A percentile compares a stretch with the other conserved stretches of the same genome.
phyloP scores from a whole-genome alignment of 1,140 invertebrate genomes.

The Charaxes varanes region DNA sequence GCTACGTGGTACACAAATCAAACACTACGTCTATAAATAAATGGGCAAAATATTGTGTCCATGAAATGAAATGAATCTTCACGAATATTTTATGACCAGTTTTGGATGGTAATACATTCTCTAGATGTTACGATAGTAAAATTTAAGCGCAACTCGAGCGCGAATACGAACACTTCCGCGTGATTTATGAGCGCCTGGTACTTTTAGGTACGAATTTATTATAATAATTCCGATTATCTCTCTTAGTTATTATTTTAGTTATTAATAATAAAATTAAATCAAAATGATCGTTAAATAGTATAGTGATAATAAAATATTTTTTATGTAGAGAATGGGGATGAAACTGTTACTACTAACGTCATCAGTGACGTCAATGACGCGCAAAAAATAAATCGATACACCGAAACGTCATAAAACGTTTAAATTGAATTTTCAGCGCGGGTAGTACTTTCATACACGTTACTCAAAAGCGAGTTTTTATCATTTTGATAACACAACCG shows the following conservation, averaged over 20 bases:
- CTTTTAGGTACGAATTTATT: too few relatives aligned
- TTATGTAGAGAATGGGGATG: constrained; percentile 8
- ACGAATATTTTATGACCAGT: constrained; percentile 19
- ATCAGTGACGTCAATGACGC: constrained; percentile 22
- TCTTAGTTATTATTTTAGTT: too few relatives aligned
- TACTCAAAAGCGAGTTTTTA: neutral
- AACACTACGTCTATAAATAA: constrained; percentile 66
- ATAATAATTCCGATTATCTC: too few relatives aligned
- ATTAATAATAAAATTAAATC: too few relatives aligned
- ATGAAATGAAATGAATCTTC: constrained; percentile 56
- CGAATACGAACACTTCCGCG: too few relatives aligned
- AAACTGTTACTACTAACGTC: constrained; percentile 18
- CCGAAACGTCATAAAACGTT: constrained; percentile 11
- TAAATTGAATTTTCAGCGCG: constrained; percentile 15
- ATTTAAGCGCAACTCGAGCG: too few relatives aligned
- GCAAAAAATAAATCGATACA: constrained; percentile 29
- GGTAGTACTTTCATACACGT: constrained; percentile 13
- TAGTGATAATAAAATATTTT: neutral
- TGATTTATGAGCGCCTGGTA: constrained; percentile 5
- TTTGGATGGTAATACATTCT: constrained; percentile 3
- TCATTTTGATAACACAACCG: neutral
- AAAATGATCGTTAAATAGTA: too few relatives aligned
- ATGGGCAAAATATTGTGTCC: constrained; percentile 51
- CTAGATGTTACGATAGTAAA: too few relatives aligned
- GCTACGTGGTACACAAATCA: constrained; percentile 61